Evolutionary conservation across 2,888 invertebrate genomes (phyloP), one percentile per base, ranked within the genome.

Genomic region (Drosophila multiciliata): DNA sequence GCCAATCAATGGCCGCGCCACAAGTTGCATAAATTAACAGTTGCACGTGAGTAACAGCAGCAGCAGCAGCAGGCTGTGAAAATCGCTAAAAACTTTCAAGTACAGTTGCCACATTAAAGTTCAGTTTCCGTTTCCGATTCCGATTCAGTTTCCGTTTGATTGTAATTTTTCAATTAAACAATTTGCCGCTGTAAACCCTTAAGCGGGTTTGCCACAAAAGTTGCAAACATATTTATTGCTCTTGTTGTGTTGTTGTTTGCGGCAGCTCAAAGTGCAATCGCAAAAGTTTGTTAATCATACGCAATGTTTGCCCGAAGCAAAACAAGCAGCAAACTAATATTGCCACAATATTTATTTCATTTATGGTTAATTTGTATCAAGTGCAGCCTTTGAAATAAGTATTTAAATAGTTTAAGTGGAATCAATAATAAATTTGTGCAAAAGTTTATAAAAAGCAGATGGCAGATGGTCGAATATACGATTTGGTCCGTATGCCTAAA

Each of bases 1-100:
- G 75, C 85, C 89, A 88, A 85, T 85, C 85, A 85, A 88, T 85
- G 84, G 72, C 65, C 59, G 80, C 61, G 85, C 82, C 78, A 82
- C 87, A 78, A 80, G 87, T 80, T 84, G 86, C 86, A 86, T 89
- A 89, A 86, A 86, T 86, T 86, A 89, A 80, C 54, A 69, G 73
- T 59, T 78, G 89, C 89, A 87, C 87, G 87, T 88, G 89, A 86
- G 78, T 64, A 54, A 65, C 65, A 68, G 49, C 12, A 17, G 23
- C 36, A 45, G 45, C 15, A 20, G 29, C 40, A 29, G 29, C 38
- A 0, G 32, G 20, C 26, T 59, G 17, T 26, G 36, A 40, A 58
- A 65, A 40, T 50, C 53, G 50, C 58, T 54, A 33, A 15, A 69
- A 89, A 80, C 73, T 87, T 80, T 78, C 74, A 74, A 81, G 89